Evolutionary conservation across 1,140 invertebrate species (phyloP).

Genomic region (Drosophila nigrodunni): DNA sequence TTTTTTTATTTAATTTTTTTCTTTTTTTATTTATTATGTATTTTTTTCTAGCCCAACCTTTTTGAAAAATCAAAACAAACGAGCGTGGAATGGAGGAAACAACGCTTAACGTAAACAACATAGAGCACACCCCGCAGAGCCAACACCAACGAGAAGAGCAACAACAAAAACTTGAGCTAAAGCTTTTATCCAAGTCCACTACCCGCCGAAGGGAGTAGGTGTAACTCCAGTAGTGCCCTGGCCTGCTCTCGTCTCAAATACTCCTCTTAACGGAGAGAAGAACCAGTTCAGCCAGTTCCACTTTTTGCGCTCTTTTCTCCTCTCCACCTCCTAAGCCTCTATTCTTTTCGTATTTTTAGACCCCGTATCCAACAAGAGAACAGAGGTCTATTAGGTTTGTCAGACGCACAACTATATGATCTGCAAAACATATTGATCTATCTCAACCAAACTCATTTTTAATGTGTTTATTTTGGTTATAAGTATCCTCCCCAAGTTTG

Average conservation of each 20-base stretch:
- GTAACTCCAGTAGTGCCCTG: conserved; percentile 66
- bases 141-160: conserved; percentile 17
- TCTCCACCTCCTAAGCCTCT: background rate
- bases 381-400: no score
- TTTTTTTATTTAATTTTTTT: conserved; percentile 47
- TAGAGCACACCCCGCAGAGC: conserved; percentile 46
- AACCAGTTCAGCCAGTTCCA: conserved; percentile 44
- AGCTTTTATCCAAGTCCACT: conserved; percentile 39
- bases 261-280: conserved; percentile 25
- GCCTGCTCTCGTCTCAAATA: conserved; percentile 22
- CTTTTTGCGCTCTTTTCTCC: conserved; percentile 15
- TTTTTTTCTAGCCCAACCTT: conserved; percentile 59
- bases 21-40: conserved; percentile 17
- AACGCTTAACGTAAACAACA: conserved; percentile 78
- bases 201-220: conserved; percentile 54
- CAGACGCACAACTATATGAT: no score
- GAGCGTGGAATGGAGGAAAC: conserved; percentile 73
- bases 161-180: background rate
- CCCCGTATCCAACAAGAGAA: no score
- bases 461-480: no score
- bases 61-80: conserved; percentile 77
- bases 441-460: no score
- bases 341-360: conserved; percentile 14
- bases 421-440: no score
- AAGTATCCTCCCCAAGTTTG: no score